These are phyloP conservation scores for Dicerorhinus sumatrensis DNA, from an alignment of 2,113 vertebrate species.

Conservation along the genomic window DNA sequence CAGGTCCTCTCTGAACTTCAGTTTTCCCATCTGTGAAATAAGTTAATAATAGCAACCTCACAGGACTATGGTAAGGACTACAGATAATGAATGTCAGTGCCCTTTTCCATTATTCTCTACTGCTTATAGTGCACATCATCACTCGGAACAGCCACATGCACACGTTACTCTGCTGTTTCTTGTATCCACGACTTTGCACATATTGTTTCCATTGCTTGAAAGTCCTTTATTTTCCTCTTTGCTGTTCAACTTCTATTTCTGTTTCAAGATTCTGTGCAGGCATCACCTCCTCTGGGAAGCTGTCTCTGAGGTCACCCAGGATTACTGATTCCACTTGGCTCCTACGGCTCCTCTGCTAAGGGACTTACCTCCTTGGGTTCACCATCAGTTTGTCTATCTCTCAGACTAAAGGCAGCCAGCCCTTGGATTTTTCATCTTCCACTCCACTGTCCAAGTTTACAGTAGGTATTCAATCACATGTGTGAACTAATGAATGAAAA, in stretches of 20 bases:
- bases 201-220: not conserved
- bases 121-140: accelerated
- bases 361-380: not conserved
- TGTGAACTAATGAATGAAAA: not conserved
- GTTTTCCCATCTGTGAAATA: not conserved
- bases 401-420: not conserved
- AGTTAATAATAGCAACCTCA: not conserved
- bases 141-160: not conserved
- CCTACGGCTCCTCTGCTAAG: not conserved
- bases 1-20: not conserved
- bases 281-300: not conserved
- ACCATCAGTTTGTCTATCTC: not conserved
- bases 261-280: not conserved
- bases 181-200: accelerated
- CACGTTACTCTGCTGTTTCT: not conserved
- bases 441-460: not conserved
- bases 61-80: accelerated
- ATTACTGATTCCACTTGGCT: not conserved
- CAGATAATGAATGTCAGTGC: not conserved
- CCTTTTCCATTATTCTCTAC: not conserved
- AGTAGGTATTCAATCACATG: not conserved
- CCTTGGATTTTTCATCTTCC: not conserved
- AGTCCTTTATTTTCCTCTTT: not conserved
- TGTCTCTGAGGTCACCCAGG: not conserved
- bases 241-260: not conserved